These are phyloP conservation scores for Orgyia antiqua DNA, from an alignment of 2,888 invertebrate genomes.

Conservation along the genomic window DNA sequence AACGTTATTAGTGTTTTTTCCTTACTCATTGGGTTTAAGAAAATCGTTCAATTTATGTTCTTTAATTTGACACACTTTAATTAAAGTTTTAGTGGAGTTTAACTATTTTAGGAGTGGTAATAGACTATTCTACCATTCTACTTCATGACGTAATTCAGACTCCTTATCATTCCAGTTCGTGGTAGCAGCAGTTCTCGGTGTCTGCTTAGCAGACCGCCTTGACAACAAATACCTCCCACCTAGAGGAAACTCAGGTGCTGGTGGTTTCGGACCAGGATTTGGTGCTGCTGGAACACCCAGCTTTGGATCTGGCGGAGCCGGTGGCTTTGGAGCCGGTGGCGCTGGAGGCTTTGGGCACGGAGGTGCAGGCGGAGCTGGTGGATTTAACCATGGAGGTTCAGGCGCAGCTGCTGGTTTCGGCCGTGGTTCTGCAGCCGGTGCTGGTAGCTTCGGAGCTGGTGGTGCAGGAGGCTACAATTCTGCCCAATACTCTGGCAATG, in stretches of 20 bases:
- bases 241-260: conserved; percentile 61
- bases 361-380: conserved; percentile 20
- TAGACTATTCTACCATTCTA: too few relatives aligned
- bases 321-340: conserved; percentile 45
- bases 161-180: conserved; percentile 46
- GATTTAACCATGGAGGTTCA: conserved; percentile 24
- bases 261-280: conserved; percentile 54
- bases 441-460: conserved; percentile 19
- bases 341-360: conserved; percentile 58
- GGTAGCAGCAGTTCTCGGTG: conserved; percentile 63
- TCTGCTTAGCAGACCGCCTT: conserved; percentile 65
- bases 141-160: too few relatives aligned
- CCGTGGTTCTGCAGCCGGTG: conserved; percentile 12
- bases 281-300: conserved; percentile 25
- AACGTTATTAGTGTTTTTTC: too few relatives aligned
- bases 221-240: conserved; percentile 73
- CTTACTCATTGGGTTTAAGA: too few relatives aligned
- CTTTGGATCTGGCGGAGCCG: conserved; percentile 40
- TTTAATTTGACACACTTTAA: too few relatives aligned
- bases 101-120: too few relatives aligned
- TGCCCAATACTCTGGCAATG: conserved; percentile 29
- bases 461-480: conserved; percentile 20
- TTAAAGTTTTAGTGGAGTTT: too few relatives aligned
- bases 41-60: too few relatives aligned
- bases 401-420: conserved; percentile 23